Percentiles rank a stretch among this genome's conserved stretches.
Evolutionary conservation across 2,888 invertebrate species (phyloP).

Genomic region (Scaptomyza polygonia): DNA sequence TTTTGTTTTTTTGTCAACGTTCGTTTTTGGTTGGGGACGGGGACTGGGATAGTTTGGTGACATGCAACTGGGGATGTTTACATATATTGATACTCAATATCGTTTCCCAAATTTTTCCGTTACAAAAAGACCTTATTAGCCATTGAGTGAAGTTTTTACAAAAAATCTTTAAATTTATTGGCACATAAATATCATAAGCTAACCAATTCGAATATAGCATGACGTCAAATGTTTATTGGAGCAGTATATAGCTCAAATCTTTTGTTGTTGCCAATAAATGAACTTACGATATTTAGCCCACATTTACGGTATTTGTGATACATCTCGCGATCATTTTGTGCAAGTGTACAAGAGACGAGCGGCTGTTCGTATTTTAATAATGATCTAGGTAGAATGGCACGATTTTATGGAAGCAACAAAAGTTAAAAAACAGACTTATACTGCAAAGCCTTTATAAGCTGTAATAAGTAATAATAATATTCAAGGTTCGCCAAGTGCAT

Average conservation of each 20-base stretch:
- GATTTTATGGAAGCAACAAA: background rate
- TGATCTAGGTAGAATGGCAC: background rate
- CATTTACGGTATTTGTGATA: background rate
- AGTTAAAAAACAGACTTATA: too few species aligned
- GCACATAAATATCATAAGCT: too few species aligned
- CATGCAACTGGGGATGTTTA: constrained; percentile 29
- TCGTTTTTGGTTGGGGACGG: background rate
- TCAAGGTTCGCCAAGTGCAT: background rate
- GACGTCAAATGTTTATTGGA: background rate
- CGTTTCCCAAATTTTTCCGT: too few species aligned
- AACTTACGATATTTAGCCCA: background rate
- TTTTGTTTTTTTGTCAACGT: background rate
- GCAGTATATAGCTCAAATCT: background rate
- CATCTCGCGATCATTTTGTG: constrained; percentile 10
- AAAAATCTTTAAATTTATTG: too few species aligned
- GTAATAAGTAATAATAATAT: background rate
- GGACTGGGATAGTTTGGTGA: background rate
- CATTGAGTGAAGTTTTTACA: too few species aligned
- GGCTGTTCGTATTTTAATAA: background rate
- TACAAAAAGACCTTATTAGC: too few species aligned
- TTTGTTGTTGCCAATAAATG: background rate
- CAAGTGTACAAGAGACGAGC: background rate
- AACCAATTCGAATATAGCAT: background rate
- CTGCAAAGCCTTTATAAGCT: background rate
- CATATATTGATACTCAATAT: constrained; percentile 41